phyloP scores from a whole-genome alignment of 2,888 invertebrate genomes.

The Pollenia amentaria region DNA sequence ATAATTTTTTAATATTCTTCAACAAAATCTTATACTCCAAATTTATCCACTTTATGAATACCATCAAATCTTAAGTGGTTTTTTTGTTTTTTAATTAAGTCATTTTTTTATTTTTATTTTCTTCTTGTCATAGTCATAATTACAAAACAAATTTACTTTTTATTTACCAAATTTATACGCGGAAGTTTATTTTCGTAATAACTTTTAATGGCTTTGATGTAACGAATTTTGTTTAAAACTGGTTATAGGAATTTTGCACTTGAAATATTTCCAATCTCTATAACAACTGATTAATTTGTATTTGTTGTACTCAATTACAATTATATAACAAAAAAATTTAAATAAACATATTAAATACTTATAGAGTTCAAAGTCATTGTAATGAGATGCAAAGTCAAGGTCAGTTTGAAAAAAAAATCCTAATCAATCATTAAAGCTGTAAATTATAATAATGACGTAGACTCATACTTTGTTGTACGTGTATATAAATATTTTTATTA shows the following conservation, averaged over 20 bases:
- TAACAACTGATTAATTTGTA: slow-evolving; percentile 25
- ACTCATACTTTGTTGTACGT: background rate
- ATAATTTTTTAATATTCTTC: too few relatives aligned
- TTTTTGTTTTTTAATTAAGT: too few relatives aligned
- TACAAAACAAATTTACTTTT: slow-evolving; percentile 9
- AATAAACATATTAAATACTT: slow-evolving; percentile 16
- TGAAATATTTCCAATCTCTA: slow-evolving; percentile 21
- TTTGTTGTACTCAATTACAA: slow-evolving; percentile 11
- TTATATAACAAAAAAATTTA: slow-evolving; percentile 34
- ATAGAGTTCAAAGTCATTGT: slow-evolving; percentile 65
- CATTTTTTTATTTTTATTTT: background rate
- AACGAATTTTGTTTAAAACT: slow-evolving; percentile 13
- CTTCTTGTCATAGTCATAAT: slow-evolving; percentile 20
- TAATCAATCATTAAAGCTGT: background rate
- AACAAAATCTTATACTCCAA: too few relatives aligned
- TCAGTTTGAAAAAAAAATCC: slow-evolving; percentile 12
- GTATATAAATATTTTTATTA: background rate
- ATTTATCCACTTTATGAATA: too few relatives aligned
- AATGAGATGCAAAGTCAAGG: slow-evolving; percentile 68
- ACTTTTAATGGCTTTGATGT: background rate
- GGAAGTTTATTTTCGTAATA: background rate
- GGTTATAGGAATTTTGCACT: slow-evolving; percentile 6
- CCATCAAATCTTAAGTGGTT: too few relatives aligned
- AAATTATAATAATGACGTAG: background rate
- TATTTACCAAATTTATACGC: background rate